Evolutionary conservation across 2,797 vertebrate genomes (phyloP).

Genomic region (Enteromius radiatus): DNA sequence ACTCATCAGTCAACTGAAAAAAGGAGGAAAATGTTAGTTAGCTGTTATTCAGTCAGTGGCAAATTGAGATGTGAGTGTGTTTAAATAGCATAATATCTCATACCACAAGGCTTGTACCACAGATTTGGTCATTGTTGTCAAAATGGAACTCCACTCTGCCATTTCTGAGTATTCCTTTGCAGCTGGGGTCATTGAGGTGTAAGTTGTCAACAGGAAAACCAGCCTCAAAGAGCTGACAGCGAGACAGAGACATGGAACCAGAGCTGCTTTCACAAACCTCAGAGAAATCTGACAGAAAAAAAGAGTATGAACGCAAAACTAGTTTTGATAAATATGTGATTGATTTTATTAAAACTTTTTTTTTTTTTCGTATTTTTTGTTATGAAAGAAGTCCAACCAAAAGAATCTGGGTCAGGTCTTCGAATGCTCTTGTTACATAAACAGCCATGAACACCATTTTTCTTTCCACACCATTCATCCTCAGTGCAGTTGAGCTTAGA

Average conservation of each 20-base stretch:
- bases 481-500: conserved; percentile 46
- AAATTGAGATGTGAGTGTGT: not conserved
- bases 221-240: conserved; percentile 62
- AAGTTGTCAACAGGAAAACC: conserved; percentile 51
- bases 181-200: conserved; percentile 60
- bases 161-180: conserved; percentile 45
- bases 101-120: conserved; percentile 60
- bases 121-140: conserved; percentile 37
- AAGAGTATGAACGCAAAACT: too few relatives aligned
- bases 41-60: not conserved
- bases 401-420: conserved; percentile 18
- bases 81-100: not conserved
- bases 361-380: too few relatives aligned
- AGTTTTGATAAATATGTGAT: too few relatives aligned
- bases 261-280: conserved; percentile 43
- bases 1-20: not conserved
- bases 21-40: too few relatives aligned
- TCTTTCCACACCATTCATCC: conserved; percentile 57
- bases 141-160: conserved; percentile 60
- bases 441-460: conserved; percentile 53
- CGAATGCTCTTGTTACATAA: conserved; percentile 44
- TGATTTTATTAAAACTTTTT: too few relatives aligned
- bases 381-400: conserved; percentile 33
- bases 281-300: conserved; percentile 51
- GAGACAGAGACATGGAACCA: conserved; percentile 58